Conservation (phyloP, 2,797 vertebrate genomes). For the Gambusia yucatana region DNA sequence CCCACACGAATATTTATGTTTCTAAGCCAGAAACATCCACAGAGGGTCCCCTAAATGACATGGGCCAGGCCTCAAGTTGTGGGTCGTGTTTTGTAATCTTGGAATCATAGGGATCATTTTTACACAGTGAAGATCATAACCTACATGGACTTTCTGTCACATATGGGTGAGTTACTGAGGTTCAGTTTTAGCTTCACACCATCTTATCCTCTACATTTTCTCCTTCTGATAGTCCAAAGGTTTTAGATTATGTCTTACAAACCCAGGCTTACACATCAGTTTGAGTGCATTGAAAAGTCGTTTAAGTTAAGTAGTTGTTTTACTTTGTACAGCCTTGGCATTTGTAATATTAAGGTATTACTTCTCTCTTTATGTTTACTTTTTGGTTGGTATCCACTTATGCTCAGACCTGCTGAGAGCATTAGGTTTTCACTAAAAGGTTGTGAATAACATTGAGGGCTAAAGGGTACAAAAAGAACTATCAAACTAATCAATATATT, state of each 20-base stretch:
- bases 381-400: conserved; percentile 41
- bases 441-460: conserved; percentile 51
- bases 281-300: conserved; percentile 40
- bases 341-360: conserved; percentile 24
- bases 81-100: conserved; percentile 34
- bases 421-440: conserved; percentile 56
- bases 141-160: conserved; percentile 9
- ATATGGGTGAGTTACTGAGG: conserved; percentile 16
- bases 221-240: conserved; percentile 12
- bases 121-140: conserved; percentile 13
- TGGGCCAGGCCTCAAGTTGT: conserved; percentile 26
- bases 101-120: conserved; percentile 26
- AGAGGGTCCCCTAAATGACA: conserved; percentile 43
- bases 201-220: conserved; percentile 6
- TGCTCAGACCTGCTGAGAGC: conserved; percentile 41
- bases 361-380: conserved; percentile 1
- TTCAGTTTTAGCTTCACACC: conserved; percentile 15
- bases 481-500: conserved; percentile 71
- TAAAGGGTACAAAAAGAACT: conserved; percentile 51
- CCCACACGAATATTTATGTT: not conserved
- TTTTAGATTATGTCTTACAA: conserved; percentile 37
- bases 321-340: conserved; percentile 35
- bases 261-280: conserved; percentile 46
- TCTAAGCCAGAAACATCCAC: conserved; percentile 52
- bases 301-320: conserved; percentile 38